These are phyloP conservation scores for Megaceryle torquata DNA, from an alignment of 2,113 vertebrate genomes.

Conservation along the genomic window DNA sequence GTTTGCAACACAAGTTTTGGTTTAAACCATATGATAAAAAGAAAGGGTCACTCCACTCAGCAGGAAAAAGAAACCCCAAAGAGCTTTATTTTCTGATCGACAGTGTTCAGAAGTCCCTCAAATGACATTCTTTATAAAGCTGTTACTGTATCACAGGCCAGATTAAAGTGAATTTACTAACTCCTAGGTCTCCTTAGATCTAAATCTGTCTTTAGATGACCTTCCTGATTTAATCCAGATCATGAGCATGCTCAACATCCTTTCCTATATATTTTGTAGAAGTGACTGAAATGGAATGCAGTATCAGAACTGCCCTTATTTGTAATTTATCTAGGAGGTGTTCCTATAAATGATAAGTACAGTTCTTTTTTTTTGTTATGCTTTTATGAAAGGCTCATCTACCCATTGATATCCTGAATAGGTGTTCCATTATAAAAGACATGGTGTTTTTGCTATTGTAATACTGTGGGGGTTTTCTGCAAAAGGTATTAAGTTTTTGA, in stretches of 20 bases:
- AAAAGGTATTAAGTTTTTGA: slow-evolving; percentile 25
- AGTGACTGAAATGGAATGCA: slow-evolving; percentile 32
- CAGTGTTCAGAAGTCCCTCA: neutral
- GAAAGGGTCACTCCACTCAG: neutral
- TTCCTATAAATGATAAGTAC: slow-evolving; percentile 12
- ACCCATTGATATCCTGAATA: slow-evolving; percentile 38
- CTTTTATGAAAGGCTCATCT: slow-evolving; percentile 43
- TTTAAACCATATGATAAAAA: neutral
- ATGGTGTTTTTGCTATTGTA: slow-evolving; percentile 4
- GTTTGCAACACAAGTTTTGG: neutral
- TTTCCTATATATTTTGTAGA: neutral
- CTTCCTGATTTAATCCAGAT: slow-evolving; percentile 54
- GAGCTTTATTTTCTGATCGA: neutral
- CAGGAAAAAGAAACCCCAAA: neutral
- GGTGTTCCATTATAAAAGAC: slow-evolving; percentile 62
- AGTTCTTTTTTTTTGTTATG: neutral
- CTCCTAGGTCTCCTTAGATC: neutral
- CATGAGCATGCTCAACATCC: neutral
- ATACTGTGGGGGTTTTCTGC: neutral
- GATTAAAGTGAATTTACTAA: slow-evolving; percentile 20
- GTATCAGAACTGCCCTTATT: neutral
- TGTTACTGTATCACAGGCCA: neutral
- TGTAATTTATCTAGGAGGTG: slow-evolving; percentile 23
- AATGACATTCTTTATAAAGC: neutral
- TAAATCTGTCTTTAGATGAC: neutral